Evolutionary conservation across 2,113 vertebrate species (phyloP).

Genomic region (Alosa alosa): DNA sequence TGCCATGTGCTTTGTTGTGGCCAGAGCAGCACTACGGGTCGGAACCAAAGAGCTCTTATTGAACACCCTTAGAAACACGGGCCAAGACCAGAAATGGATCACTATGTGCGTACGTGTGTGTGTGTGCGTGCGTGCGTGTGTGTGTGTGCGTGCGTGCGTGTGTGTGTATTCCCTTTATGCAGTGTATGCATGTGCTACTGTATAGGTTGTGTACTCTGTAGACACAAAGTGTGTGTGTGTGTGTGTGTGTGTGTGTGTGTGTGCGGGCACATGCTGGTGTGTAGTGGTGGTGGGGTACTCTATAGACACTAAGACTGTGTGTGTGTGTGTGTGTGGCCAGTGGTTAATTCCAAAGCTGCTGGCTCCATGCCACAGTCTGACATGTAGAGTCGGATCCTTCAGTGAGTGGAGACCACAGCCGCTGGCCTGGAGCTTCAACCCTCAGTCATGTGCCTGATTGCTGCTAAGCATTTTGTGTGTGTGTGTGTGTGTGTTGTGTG

Average conservation of each 20-base stretch:
- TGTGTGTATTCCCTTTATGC: background rate
- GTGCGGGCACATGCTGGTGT: slow-evolving; percentile 40
- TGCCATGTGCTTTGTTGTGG: slow-evolving; percentile 46
- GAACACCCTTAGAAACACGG: background rate
- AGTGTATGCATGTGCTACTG: background rate
- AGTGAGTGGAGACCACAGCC: slow-evolving; percentile 31
- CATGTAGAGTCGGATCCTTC: slow-evolving; percentile 32
- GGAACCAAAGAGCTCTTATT: background rate
- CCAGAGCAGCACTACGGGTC: slow-evolving; percentile 17
- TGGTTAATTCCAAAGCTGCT: background rate
- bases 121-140: slow-evolving; percentile 39
- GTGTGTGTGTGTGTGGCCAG: background rate
- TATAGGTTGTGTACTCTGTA: background rate
- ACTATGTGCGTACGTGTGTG: slow-evolving; percentile 21
- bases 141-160: slow-evolving; percentile 32
- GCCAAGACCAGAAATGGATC: background rate
- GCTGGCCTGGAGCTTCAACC: background rate
- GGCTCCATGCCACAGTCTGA: slow-evolving; percentile 37
- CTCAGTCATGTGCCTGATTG: slow-evolving; percentile 47
- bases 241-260: background rate
- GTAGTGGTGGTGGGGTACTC: background rate
- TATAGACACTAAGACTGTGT: background rate
- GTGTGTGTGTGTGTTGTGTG: background rate
- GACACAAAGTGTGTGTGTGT: slow-evolving; percentile 17
- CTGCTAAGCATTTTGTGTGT: slow-evolving; percentile 44